A percentile compares a stretch with the other conserved stretches of the same genome.
phyloP scores from a whole-genome alignment of 2,797 vertebrate genomes.

The Siniperca scherzeri region DNA sequence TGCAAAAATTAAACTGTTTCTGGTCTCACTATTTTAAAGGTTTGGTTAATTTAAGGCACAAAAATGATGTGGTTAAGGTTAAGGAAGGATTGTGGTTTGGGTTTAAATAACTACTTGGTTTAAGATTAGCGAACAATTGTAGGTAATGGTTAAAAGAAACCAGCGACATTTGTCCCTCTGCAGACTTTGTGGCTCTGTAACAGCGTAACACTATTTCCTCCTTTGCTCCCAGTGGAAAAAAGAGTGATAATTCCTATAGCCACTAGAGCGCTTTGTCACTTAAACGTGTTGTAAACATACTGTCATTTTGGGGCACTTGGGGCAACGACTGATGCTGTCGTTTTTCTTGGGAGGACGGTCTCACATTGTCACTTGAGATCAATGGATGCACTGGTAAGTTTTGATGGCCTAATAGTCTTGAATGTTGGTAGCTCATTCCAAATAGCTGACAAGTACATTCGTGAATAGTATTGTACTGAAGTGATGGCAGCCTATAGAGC shows the following conservation, averaged over 20 bases:
- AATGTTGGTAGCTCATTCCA: constrained; percentile 2
- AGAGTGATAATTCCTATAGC: not conserved
- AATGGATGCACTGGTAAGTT: constrained; percentile 6
- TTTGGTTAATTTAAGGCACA: not conserved
- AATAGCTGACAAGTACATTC: constrained; percentile 37
- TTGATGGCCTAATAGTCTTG: not conserved
- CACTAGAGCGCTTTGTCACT: not conserved
- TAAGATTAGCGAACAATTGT: not conserved
- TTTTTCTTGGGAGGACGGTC: not conserved
- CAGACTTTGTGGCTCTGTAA: not conserved
- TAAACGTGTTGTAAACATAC: not conserved
- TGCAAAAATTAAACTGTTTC: not conserved
- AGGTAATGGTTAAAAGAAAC: not conserved
- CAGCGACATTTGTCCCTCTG: not conserved
- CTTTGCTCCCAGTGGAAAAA: not conserved
- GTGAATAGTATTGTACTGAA: not conserved
- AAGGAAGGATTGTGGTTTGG: not conserved
- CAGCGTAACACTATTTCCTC: not conserved
- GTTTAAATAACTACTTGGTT: not conserved
- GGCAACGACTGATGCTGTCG: not conserved
- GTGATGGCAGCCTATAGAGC: not conserved
- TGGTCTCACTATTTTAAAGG: not conserved
- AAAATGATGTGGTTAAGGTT: not conserved
- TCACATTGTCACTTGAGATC: constrained; percentile 8
- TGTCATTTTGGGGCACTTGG: not conserved